Evolutionary conservation across 2,888 invertebrate genomes (phyloP).

Genomic region (Hyposoter didymator): DNA sequence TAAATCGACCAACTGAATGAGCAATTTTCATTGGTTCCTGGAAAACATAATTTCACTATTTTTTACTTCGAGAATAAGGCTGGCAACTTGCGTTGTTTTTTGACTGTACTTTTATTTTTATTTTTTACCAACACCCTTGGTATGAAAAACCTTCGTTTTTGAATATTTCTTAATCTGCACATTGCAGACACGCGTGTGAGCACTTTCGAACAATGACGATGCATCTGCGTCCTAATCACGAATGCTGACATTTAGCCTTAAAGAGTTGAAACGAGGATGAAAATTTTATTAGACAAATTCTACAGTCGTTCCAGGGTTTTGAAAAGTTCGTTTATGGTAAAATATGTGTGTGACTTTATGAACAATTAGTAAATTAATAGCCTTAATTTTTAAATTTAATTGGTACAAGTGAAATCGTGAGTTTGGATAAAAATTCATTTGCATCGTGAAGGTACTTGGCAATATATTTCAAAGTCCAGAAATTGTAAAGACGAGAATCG

Average conservation of each 20-base stretch:
- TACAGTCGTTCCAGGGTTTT: background rate
- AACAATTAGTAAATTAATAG: background rate
- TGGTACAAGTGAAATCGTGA: background rate
- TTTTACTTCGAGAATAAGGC: background rate
- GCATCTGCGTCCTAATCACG: background rate
- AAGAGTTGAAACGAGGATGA: background rate
- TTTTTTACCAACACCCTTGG: background rate
- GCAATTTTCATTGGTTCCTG: background rate
- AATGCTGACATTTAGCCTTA: background rate
- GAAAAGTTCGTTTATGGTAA: background rate
- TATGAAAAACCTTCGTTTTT: background rate
- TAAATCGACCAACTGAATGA: background rate
- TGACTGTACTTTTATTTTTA: background rate
- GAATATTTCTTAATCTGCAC: background rate
- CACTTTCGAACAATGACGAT: background rate
- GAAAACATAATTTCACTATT: background rate
- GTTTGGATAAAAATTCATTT: background rate
- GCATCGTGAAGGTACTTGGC: background rate
- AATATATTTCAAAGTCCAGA: background rate
- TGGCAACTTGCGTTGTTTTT: background rate
- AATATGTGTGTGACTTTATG: background rate
- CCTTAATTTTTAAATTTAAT: background rate
- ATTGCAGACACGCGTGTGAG: background rate
- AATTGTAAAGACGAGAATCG: background rate
- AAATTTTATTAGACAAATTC: background rate